A percentile compares a stretch with the other conserved stretches of the same genome.
phyloP scores from a whole-genome alignment of 2,797 vertebrate genomes.

The Lacerta bilineata region DNA sequence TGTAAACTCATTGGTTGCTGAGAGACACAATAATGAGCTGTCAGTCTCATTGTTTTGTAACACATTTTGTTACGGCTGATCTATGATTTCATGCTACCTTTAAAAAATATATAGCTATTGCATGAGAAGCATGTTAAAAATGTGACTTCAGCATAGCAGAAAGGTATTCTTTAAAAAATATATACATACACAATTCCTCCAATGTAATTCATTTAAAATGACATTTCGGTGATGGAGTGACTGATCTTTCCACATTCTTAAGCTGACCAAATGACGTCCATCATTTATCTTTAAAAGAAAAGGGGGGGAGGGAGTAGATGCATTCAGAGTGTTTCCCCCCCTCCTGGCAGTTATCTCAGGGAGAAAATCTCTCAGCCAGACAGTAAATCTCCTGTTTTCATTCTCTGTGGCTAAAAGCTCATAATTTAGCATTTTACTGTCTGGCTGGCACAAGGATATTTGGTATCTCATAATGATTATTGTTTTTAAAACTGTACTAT shows the following conservation, averaged over 20 bases:
- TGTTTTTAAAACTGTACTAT: neutral
- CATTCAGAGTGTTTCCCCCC: neutral
- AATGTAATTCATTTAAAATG: slow-evolving; percentile 2
- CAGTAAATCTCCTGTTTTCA: slow-evolving; percentile 15
- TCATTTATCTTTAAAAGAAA: neutral
- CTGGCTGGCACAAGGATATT: neutral
- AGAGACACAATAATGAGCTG: neutral
- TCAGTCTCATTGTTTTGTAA: neutral
- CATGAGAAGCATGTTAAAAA: slow-evolving; percentile 1
- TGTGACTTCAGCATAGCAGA: neutral
- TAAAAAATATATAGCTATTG: neutral
- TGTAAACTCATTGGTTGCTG: neutral
- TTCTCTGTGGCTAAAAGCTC: neutral
- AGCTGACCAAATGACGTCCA: neutral
- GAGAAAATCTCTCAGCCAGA: slow-evolving; percentile 22
- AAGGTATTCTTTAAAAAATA: neutral
- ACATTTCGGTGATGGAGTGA: neutral
- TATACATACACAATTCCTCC: neutral
- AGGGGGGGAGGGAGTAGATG: neutral
- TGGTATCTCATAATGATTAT: neutral
- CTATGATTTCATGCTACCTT: neutral
- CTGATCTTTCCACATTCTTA: slow-evolving; percentile 13
- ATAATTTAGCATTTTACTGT: slow-evolving; percentile 8
- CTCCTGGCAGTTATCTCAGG: neutral
- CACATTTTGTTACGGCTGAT: neutral